phyloP scores from a whole-genome alignment of 2,113 vertebrate species.

The Hymenochirus boettgeri region DNA sequence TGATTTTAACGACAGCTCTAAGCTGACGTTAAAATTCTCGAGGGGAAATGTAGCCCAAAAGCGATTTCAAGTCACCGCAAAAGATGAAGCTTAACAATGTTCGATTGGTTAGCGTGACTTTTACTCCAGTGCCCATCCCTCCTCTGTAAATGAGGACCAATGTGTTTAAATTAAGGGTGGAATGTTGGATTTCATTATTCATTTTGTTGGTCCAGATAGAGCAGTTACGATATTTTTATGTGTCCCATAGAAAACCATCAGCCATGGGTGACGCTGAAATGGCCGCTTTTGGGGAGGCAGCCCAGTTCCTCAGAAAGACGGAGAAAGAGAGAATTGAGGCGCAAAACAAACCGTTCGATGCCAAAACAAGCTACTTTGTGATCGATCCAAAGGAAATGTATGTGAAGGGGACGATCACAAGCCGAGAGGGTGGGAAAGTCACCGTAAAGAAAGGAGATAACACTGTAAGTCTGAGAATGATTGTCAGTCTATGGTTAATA shows the following conservation, averaged over 20 bases:
- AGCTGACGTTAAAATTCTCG: too few relatives aligned
- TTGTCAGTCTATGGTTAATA: background rate
- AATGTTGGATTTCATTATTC: too few relatives aligned
- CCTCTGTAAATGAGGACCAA: too few relatives aligned
- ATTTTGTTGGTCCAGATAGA: too few relatives aligned
- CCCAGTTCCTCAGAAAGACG: constrained; percentile 75
- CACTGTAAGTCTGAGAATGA: constrained; percentile 53
- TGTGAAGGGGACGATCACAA: constrained; percentile 58
- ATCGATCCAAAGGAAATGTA: constrained; percentile 64
- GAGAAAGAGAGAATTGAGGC: constrained; percentile 81
- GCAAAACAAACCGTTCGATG: constrained; percentile 72
- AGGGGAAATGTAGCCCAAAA: too few relatives aligned
- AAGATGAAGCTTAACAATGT: too few relatives aligned
- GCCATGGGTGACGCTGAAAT: constrained; percentile 83
- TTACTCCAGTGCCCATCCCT: too few relatives aligned
- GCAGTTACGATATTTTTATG: too few relatives aligned
- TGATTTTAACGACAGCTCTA: too few relatives aligned
- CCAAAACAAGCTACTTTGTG: constrained; percentile 61
- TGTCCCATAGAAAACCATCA: constrained; percentile 34
- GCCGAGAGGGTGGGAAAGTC: constrained; percentile 61
- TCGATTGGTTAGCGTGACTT: too few relatives aligned
- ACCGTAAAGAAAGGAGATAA: constrained; percentile 58
- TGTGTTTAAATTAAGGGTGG: too few relatives aligned
- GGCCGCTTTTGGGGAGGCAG: constrained; percentile 74
- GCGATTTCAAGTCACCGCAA: too few relatives aligned